phyloP scores from a whole-genome alignment of 2,888 invertebrate genomes.

The Apodemia zela region DNA sequence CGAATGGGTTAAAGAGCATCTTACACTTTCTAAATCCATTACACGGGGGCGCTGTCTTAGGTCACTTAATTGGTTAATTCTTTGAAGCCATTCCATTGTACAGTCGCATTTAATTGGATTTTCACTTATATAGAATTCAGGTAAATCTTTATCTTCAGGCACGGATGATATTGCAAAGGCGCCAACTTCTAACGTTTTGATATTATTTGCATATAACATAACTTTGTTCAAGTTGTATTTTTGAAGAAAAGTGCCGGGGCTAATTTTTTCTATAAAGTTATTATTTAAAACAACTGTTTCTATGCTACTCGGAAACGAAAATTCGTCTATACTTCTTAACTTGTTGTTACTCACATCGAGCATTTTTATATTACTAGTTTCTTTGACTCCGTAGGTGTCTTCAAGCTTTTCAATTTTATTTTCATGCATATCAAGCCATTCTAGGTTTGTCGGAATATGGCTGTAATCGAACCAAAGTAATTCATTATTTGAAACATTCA shows the following conservation, averaged over 20 bases:
- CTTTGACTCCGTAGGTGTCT: constrained; percentile 85
- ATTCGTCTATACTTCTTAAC: constrained; percentile 83
- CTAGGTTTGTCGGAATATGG: constrained; percentile 86
- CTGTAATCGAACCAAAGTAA: constrained; percentile 90
- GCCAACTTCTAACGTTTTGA: constrained; percentile 85
- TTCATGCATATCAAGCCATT: constrained; percentile 90
- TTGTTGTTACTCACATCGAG: constrained; percentile 88
- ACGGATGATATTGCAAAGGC: constrained; percentile 85
- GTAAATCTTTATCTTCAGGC: constrained; percentile 84
- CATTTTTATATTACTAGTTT: constrained; percentile 85
- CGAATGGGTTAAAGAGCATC: constrained; percentile 87
- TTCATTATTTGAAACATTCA: constrained; percentile 90
- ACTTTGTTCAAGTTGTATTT: constrained; percentile 87
- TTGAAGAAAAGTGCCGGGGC: constrained; percentile 85
- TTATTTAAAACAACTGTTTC: constrained; percentile 87
- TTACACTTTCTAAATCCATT: constrained; percentile 88
- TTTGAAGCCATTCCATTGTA: constrained; percentile 92
- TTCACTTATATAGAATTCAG: constrained; percentile 89
- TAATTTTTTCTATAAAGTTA: constrained; percentile 85
- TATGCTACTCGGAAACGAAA: constrained; percentile 86
- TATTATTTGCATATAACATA: constrained; percentile 87
- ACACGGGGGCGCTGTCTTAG: constrained; percentile 88
- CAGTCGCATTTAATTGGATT: constrained; percentile 93
- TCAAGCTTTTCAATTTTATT: constrained; percentile 88
- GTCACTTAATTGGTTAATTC: constrained; percentile 87